phyloP scores from a whole-genome alignment of 2,888 invertebrate genomes.

The Epirrhoe alternata region DNA sequence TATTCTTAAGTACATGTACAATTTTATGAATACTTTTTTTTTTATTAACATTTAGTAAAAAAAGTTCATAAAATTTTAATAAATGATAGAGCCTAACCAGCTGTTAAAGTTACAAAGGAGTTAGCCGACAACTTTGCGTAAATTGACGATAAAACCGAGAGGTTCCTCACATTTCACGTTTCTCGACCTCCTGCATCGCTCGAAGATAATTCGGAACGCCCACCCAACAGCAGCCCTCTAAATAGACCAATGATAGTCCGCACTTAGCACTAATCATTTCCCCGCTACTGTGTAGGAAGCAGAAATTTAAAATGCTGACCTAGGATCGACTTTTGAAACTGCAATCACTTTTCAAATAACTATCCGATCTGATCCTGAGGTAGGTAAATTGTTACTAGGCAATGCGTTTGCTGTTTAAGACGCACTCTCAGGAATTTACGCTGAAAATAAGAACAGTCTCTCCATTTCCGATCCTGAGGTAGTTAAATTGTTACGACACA shows the following conservation, averaged over 20 bases:
- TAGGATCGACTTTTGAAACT: not conserved
- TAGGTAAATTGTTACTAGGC: too few species aligned
- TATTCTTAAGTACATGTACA: too few species aligned
- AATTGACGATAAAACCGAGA: constrained; percentile 5
- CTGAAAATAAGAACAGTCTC: too few species aligned
- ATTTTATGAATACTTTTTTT: too few species aligned
- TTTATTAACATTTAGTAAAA: too few species aligned
- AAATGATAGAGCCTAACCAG: not conserved
- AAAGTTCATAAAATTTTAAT: not conserved
- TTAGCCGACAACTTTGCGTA: constrained; percentile 15
- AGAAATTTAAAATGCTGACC: not conserved
- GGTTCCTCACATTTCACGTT: constrained; percentile 7
- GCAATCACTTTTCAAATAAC: not conserved
- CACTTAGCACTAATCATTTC: constrained; percentile 33
- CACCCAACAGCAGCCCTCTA: constrained; percentile 16
- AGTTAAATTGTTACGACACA: too few species aligned
- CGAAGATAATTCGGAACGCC: constrained; percentile 29
- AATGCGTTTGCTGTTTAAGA: too few species aligned
- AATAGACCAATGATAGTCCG: constrained; percentile 12
- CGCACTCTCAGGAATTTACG: too few species aligned
- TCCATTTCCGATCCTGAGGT: too few species aligned
- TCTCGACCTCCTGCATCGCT: constrained; percentile 26
- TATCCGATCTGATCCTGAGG: too few species aligned
- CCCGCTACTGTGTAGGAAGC: constrained; percentile 38
- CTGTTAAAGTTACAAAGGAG: constrained; percentile 5